Percentiles rank a stretch among this genome's conserved stretches.
These are phyloP conservation scores for Poecilus cupreus DNA, from an alignment of 2,888 invertebrate species.

Conservation along the genomic window DNA sequence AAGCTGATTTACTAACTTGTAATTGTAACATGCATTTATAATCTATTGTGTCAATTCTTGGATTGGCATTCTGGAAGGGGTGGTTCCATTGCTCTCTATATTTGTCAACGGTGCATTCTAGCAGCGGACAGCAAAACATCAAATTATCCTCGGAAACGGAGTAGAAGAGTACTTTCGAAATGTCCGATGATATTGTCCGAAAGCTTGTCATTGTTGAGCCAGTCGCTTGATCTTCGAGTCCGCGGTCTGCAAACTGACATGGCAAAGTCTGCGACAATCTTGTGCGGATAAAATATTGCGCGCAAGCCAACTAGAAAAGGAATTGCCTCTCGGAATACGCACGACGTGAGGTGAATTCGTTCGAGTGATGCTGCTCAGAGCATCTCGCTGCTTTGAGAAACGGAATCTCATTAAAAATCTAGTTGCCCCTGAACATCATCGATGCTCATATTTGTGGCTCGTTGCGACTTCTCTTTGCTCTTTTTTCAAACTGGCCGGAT, in stretches of 20 bases:
- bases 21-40: too few relatives aligned
- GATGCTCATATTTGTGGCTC: constrained; percentile 1
- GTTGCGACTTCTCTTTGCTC: background rate
- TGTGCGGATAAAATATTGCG: constrained; percentile 43
- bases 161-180: background rate
- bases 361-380: background rate
- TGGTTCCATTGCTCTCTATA: too few relatives aligned
- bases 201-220: constrained; percentile 23
- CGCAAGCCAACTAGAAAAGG: constrained; percentile 44
- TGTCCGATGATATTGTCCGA: constrained; percentile 4
- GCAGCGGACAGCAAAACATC: background rate
- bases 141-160: background rate
- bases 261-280: constrained; percentile 38
- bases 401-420: constrained; percentile 47
- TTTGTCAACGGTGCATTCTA: background rate
- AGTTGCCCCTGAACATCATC: constrained; percentile 35
- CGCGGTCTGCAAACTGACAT: constrained; percentile 2
- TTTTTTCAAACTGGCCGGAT: background rate
- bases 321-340: constrained; percentile 47
- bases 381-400: background rate
- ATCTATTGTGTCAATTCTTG: too few relatives aligned
- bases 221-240: constrained; percentile 18
- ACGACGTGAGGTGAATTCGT: constrained; percentile 49
- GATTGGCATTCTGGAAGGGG: too few relatives aligned
- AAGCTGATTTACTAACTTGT: too few relatives aligned